A percentile compares a stretch with the other conserved stretches of the same genome.
Conservation (phyloP, 2,797 vertebrate species). For the Etheostoma perlongum region DNA sequence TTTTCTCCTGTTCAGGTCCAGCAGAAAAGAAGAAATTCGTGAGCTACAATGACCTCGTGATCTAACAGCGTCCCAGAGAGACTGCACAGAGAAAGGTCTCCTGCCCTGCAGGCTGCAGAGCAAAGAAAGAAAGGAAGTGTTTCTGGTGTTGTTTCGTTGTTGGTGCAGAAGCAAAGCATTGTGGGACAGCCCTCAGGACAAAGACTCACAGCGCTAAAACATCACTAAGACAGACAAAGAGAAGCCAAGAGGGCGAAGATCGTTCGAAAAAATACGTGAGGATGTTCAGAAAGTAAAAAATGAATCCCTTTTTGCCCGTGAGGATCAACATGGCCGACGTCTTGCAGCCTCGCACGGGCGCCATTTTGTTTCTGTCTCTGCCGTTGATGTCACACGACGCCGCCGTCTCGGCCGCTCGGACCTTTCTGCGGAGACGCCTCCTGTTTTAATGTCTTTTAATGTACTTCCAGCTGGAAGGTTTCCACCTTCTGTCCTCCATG, state of each 20-base stretch:
- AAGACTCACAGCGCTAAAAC: slow-evolving; percentile 15
- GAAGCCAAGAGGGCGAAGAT: background rate
- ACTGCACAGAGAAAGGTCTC: slow-evolving; percentile 59
- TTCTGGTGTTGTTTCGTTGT: slow-evolving; percentile 62
- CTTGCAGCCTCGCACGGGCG: slow-evolving; percentile 26
- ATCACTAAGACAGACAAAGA: slow-evolving; percentile 35
- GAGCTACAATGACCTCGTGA: slow-evolving; percentile 95
- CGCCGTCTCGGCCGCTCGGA: slow-evolving; percentile 63
- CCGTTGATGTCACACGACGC: slow-evolving; percentile 71
- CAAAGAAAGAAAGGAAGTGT: slow-evolving; percentile 21
- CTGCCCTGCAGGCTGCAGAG: slow-evolving; percentile 64
- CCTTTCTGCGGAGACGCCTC: slow-evolving; percentile 74
- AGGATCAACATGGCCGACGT: slow-evolving; percentile 8
- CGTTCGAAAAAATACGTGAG: background rate
- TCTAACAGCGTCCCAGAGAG: slow-evolving; percentile 81
- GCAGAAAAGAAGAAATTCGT: slow-evolving; percentile 95
- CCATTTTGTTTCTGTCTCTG: slow-evolving; percentile 52
- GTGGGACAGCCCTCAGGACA: slow-evolving; percentile 45
- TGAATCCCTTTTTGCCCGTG: slow-evolving; percentile 10
- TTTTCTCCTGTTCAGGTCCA: slow-evolving; percentile 85
- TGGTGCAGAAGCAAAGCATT: slow-evolving; percentile 52
- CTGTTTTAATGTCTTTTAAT: slow-evolving; percentile 82
- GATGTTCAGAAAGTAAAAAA: slow-evolving; percentile 27
- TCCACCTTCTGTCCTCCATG: slow-evolving; percentile 87
- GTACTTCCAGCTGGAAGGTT: slow-evolving; percentile 92